Percentiles rank a stretch among this genome's conserved stretches.
phyloP scores from a whole-genome alignment of 2,797 vertebrate genomes.

The Uromys caudimaculatus region DNA sequence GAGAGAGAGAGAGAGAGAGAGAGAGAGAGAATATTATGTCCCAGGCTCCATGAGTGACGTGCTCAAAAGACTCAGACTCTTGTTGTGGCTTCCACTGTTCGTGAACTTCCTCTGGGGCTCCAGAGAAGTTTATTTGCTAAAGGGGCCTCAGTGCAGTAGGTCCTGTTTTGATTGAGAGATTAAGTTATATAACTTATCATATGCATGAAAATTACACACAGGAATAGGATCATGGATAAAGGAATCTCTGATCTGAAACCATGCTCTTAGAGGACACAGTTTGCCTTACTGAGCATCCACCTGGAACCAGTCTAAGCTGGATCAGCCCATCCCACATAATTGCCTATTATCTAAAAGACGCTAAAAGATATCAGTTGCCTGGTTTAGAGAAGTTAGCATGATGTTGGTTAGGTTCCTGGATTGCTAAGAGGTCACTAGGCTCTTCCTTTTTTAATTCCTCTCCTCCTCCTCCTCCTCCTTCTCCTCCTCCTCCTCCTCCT shows the following conservation, averaged over 20 bases:
- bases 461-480: not conserved
- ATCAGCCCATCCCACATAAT: not conserved
- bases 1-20: too few relatives aligned
- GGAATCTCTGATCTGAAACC: not conserved
- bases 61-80: not conserved
- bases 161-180: not conserved
- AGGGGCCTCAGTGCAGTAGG: not conserved
- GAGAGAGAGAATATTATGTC: not conserved
- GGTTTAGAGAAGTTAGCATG: not conserved
- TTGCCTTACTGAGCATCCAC: not conserved
- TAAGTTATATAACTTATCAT: not conserved
- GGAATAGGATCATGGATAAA: not conserved
- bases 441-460: too few relatives aligned
- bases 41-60: too few relatives aligned
- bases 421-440: not conserved
- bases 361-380: not conserved
- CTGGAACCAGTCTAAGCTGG: not conserved
- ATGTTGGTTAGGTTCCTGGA: not conserved
- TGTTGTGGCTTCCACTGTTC: not conserved
- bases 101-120: not conserved
- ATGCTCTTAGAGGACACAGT: not conserved
- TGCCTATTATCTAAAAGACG: not conserved
- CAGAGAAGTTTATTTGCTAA: not conserved
- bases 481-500: too few relatives aligned
- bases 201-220: not conserved